phyloP scores from a whole-genome alignment of 92 coral and sea anemone genomes.

The Epizoanthus fatuus region DNA sequence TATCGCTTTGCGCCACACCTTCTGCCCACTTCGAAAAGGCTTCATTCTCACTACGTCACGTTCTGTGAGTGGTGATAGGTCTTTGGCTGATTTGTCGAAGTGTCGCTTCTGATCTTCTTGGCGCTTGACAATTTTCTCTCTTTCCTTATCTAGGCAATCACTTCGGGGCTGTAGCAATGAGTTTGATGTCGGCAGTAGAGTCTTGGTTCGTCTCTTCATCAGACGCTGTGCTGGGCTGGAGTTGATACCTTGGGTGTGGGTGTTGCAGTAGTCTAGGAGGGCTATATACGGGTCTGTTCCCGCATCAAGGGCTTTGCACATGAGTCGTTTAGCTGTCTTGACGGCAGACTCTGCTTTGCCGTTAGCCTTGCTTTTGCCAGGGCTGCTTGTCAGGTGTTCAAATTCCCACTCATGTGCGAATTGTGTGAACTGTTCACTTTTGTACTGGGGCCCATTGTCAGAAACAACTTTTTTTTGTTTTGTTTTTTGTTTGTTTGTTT shows the following conservation, averaged over 20 bases:
- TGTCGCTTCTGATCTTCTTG: conserved; percentile 7
- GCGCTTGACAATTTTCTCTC: background rate
- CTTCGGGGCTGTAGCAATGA: conserved; percentile 5
- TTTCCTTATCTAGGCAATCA: background rate
- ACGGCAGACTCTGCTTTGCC: conserved; percentile 20
- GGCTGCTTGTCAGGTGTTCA: background rate
- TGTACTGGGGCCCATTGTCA: conserved; percentile 17
- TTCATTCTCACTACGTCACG: too few relatives aligned
- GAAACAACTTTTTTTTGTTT: background rate
- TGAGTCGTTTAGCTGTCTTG: conserved; percentile 6
- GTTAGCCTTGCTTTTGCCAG: conserved; percentile 6
- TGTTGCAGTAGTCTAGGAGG: conserved; percentile 29
- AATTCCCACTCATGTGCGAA: conserved; percentile 4
- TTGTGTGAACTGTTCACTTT: background rate
- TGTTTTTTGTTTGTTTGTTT: too few relatives aligned
- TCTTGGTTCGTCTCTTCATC: conserved; percentile 44
- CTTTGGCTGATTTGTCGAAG: too few relatives aligned
- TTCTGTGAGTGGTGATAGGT: too few relatives aligned
- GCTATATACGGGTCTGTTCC: conserved; percentile 35
- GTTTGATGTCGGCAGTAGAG: conserved; percentile 40
- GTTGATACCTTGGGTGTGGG: conserved; percentile 51
- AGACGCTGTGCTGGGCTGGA: conserved; percentile 61
- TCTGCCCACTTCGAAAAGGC: too few relatives aligned
- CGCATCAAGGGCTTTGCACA: conserved; percentile 33
- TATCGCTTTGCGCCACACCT: too few relatives aligned